A percentile compares a stretch with the other conserved stretches of the same genome.
Evolutionary conservation across 2,113 vertebrate species (phyloP).

Genomic region (Elgaria multicarinata): DNA sequence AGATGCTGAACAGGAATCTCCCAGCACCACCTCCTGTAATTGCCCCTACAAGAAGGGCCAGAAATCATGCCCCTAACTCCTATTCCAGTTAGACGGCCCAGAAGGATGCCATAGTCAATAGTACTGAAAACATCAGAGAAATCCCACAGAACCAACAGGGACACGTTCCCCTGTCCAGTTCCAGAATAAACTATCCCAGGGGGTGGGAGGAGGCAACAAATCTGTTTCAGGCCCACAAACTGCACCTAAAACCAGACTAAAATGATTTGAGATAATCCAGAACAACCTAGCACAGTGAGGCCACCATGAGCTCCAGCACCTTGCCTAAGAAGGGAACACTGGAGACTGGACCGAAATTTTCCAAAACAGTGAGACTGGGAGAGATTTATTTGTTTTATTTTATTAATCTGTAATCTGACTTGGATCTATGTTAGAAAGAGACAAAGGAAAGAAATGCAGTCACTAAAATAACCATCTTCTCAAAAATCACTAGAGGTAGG

Average conservation of each 20-base stretch:
- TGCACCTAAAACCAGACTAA: too few relatives aligned
- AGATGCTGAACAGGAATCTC: not conserved
- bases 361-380: not conserved
- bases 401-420: not conserved
- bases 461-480: not conserved
- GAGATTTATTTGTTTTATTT: not conserved
- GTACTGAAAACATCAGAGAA: not conserved
- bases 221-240: too few relatives aligned
- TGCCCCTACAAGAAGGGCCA: not conserved
- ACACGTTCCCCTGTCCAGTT: not conserved
- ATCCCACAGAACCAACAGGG: not conserved
- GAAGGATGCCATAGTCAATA: not conserved
- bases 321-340: not conserved
- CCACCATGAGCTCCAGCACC: not conserved
- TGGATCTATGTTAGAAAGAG: not conserved
- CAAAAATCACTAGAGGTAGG: not conserved
- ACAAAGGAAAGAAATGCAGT: not conserved
- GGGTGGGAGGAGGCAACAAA: too few relatives aligned
- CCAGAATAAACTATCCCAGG: not conserved
- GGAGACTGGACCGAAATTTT: not conserved
- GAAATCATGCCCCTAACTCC: not conserved
- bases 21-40: not conserved
- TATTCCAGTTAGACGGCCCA: not conserved
- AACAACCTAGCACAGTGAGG: not conserved
- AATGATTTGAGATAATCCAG: not conserved